Percentiles rank a stretch among this genome's conserved stretches.
Conservation (phyloP, 2,797 vertebrate genomes). For the Anniella stebbinsi region DNA sequence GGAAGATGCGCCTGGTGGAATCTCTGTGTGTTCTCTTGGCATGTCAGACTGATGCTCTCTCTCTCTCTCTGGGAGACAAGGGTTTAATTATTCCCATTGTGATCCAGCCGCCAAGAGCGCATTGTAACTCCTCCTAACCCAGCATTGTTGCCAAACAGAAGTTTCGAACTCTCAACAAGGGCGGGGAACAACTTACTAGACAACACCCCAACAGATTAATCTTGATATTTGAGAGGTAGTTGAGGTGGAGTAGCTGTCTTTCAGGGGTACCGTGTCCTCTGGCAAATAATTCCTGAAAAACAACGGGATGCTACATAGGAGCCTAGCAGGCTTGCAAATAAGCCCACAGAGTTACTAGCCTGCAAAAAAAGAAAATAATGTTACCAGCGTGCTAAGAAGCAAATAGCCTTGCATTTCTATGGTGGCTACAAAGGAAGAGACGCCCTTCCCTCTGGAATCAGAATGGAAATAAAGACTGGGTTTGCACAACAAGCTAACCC, state of each 20-base stretch:
- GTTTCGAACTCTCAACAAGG: conserved; percentile 56
- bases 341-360: too few relatives aligned
- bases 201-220: conserved; percentile 33
- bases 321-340: too few relatives aligned
- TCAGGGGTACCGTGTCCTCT: background rate
- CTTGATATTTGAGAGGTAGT: conserved; percentile 19
- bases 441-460: too few relatives aligned
- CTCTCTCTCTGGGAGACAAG: conserved; percentile 40
- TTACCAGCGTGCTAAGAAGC: too few relatives aligned
- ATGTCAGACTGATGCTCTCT: conserved; percentile 4
- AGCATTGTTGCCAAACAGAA: conserved; percentile 49
- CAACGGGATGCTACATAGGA: too few relatives aligned
- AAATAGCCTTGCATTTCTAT: too few relatives aligned
- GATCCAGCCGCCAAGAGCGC: conserved; percentile 49
- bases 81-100: conserved; percentile 64
- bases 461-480: too few relatives aligned
- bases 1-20: conserved; percentile 9
- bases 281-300: background rate
- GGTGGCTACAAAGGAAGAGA: too few relatives aligned
- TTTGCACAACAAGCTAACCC: too few relatives aligned
- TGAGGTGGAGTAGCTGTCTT: too few relatives aligned
- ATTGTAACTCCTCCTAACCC: conserved; percentile 38
- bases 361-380: too few relatives aligned
- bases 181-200: conserved; percentile 49
- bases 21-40: conserved; percentile 20